Conservation (phyloP, 1,140 invertebrate species). For the Frieseomelitta varia region DNA sequence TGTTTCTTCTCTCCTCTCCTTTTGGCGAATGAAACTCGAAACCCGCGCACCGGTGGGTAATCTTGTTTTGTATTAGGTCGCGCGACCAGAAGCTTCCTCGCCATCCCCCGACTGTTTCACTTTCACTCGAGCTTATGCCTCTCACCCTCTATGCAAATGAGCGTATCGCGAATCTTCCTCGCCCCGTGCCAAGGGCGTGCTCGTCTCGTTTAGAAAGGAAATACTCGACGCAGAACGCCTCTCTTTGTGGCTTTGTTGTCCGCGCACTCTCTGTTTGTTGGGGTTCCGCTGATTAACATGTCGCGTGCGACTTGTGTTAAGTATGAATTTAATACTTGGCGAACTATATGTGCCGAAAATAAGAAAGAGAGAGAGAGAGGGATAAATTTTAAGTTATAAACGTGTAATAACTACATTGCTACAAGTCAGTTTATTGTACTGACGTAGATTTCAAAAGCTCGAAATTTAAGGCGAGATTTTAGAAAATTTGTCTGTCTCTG, state of each 20-base stretch:
- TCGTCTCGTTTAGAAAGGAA: slow-evolving; percentile 13
- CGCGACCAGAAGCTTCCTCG: slow-evolving; percentile 2
- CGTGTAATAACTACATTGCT: too few relatives aligned
- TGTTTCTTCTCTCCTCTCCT: slow-evolving; percentile 22
- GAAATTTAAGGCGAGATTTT: too few relatives aligned
- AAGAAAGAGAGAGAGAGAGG: not conserved
- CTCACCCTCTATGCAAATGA: slow-evolving; percentile 72
- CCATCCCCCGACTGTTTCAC: not conserved
- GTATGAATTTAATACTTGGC: not conserved
- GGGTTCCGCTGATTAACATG: slow-evolving; percentile 23
- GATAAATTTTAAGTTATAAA: not conserved
- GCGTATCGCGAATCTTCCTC: slow-evolving; percentile 63
- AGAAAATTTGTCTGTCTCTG: too few relatives aligned
- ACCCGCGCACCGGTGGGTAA: slow-evolving; percentile 46
- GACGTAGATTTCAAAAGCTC: too few relatives aligned
- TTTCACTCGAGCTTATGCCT: slow-evolving; percentile 28
- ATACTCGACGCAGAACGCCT: slow-evolving; percentile 7
- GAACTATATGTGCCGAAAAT: not conserved
- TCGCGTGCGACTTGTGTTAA: slow-evolving; percentile 9
- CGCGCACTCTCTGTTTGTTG: not conserved
- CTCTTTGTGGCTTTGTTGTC: slow-evolving; percentile 17
- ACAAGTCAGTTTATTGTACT: too few relatives aligned
- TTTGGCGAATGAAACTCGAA: slow-evolving; percentile 58
- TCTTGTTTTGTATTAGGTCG: slow-evolving; percentile 61
- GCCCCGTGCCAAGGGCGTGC: slow-evolving; percentile 30